These are phyloP conservation scores for Eupeodes latifasciatus DNA, from an alignment of 2,888 invertebrate species.

Conservation along the genomic window DNA sequence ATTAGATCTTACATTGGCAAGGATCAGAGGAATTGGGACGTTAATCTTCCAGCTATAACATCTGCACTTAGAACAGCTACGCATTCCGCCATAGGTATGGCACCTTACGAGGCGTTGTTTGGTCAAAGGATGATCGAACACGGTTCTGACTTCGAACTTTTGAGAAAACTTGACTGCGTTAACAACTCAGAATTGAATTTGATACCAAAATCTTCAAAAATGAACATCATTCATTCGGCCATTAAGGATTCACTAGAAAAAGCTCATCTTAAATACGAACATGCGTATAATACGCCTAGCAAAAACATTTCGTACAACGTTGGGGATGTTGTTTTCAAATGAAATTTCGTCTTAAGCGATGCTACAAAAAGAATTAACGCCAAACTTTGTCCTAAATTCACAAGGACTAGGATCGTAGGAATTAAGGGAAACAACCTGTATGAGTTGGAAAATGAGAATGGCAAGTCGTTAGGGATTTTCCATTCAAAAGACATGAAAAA, in stretches of 20 bases:
- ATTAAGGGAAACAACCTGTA: constrained; percentile 1
- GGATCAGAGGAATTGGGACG: constrained; percentile 13
- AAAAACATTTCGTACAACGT: background rate
- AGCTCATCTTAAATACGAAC: background rate
- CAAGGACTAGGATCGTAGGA: background rate
- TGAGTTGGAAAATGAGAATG: background rate
- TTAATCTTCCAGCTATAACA: background rate
- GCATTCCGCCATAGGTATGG: constrained; percentile 5
- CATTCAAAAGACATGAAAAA: constrained; percentile 1
- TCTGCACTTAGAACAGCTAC: background rate
- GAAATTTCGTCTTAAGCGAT: constrained; percentile 19
- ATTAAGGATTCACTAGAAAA: background rate
- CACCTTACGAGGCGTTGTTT: constrained; percentile 18
- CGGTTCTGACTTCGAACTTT: background rate
- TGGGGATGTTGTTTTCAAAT: constrained; percentile 12
- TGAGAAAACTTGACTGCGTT: background rate
- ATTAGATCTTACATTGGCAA: background rate
- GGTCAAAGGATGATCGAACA: constrained; percentile 24
- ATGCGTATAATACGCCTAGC: background rate
- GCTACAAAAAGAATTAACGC: background rate
- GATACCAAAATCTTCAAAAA: constrained; percentile 12
- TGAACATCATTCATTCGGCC: background rate
- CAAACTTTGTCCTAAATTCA: constrained; percentile 14
- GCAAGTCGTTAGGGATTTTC: background rate
- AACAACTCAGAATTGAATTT: constrained; percentile 8